Evolutionary conservation across 2,888 invertebrate species (phyloP).

Genomic region (Dryadula phaetusa): DNA sequence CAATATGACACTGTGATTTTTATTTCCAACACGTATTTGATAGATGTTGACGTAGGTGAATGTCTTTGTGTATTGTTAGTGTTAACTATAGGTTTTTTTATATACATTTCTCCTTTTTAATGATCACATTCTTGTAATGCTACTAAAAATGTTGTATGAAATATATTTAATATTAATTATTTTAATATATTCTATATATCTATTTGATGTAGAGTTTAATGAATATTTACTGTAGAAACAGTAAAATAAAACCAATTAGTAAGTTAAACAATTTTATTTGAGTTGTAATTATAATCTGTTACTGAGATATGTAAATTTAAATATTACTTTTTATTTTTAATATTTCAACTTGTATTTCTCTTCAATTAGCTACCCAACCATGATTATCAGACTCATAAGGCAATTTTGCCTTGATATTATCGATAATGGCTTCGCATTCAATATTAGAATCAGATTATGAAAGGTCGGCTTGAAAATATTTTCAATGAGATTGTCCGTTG

Average conservation of each 20-base stretch:
- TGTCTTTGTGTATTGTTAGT: slow-evolving; percentile 24
- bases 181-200: too few species aligned
- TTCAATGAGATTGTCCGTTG: slow-evolving; percentile 8
- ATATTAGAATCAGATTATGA: slow-evolving; percentile 42
- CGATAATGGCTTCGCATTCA: slow-evolving; percentile 46
- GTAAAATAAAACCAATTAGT: background rate
- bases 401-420: slow-evolving; percentile 51
- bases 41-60: slow-evolving; percentile 35
- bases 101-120: background rate
- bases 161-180: too few species aligned
- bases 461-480: slow-evolving; percentile 28
- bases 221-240: background rate
- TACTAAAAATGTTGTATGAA: too few species aligned
- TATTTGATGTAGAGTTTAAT: too few species aligned
- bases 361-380: slow-evolving; percentile 20
- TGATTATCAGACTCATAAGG: slow-evolving; percentile 50
- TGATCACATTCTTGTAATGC: background rate
- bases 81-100: slow-evolving; percentile 10
- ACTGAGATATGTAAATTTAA: background rate
- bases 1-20: slow-evolving; percentile 37
- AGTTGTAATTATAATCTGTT: background rate
- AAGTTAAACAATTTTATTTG: background rate
- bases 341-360: slow-evolving; percentile 4
- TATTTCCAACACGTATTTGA: slow-evolving; percentile 38
- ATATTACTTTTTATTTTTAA: background rate